These are phyloP conservation scores for Drosophila birchii DNA, from an alignment of 2,888 invertebrate genomes.

Conservation along the genomic window DNA sequence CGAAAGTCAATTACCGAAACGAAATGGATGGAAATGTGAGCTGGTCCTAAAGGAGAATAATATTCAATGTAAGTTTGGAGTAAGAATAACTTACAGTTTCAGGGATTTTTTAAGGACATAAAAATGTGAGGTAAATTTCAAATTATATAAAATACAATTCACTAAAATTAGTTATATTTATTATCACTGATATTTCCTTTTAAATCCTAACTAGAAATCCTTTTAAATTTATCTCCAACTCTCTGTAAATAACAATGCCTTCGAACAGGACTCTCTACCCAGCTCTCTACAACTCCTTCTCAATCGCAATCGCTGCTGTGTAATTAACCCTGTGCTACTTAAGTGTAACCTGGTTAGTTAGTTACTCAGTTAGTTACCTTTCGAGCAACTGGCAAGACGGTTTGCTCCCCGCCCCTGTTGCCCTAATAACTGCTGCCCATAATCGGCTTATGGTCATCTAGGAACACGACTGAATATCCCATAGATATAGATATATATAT, in stretches of 20 bases:
- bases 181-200: not conserved
- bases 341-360: constrained; percentile 13
- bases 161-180: not conserved
- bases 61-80: not conserved
- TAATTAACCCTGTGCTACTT: constrained; percentile 17
- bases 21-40: not conserved
- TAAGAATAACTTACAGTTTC: no score
- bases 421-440: constrained; percentile 22
- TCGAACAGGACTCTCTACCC: not conserved
- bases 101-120: no score
- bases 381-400: constrained; percentile 11
- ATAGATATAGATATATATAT: not conserved
- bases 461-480: constrained; percentile 17
- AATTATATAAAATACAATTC: no score
- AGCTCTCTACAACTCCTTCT: no score
- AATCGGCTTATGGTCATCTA: constrained; percentile 24
- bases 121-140: no score
- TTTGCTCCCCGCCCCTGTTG: not conserved
- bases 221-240: not conserved
- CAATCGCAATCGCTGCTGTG: not conserved
- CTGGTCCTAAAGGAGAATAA: not conserved
- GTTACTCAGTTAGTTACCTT: constrained; percentile 11
- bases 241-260: not conserved
- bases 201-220: not conserved
- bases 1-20: constrained; percentile 23